Base-by-base conservation (phyloP, 2,888 invertebrate genomes). In the Lycaena phlaeas region DNA sequence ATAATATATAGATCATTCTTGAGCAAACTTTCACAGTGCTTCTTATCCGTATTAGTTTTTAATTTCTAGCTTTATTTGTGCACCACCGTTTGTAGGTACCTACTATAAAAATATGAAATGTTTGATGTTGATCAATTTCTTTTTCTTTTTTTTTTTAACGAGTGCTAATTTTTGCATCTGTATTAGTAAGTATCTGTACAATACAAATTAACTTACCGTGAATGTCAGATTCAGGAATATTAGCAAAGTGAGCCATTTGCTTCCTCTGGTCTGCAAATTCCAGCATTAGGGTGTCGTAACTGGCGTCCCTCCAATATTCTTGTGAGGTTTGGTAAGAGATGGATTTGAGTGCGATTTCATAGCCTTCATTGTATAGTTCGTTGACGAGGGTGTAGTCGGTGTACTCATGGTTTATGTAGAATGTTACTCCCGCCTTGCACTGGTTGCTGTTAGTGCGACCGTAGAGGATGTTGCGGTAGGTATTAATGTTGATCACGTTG, bases 341-440 rank as follows among this genome's bases (percentile, higher is more conserved):
- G n/a, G 91, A 91, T 59, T 92, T 91, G 0, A 91, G 73, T 0
- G 88, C 90, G 3, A 92, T 88, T 64, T 92, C 91, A 48, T 87
- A 89, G 0, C 90, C 74, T 2, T 47, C 46, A 40, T 72, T 76
- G 52, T 87, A 87, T 0, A 92, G 70, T 36, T 87, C 81, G 53
- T 90, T 87, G 1, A 90, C 79, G 3, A 78, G 53, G 5, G 74
- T 63, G 56, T 92, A 92, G 64, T 91, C 87, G 1, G 90, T 90
- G 60, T 91, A 92, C 48, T 91, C 89, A 53, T 93, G 92, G 18
- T 88, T 89, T 27, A 92, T 78, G 64, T 88, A 93, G 67, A 91
- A 90, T 0, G 92, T 92, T 29, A 86, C 87, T 0, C 87, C 81
- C 0, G 87, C 85, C 0, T 82, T 79, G 43, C 89, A 89, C 2